Base-by-base conservation (phyloP, 2,797 vertebrate species). In the Gorsachius magnificus region DNA sequence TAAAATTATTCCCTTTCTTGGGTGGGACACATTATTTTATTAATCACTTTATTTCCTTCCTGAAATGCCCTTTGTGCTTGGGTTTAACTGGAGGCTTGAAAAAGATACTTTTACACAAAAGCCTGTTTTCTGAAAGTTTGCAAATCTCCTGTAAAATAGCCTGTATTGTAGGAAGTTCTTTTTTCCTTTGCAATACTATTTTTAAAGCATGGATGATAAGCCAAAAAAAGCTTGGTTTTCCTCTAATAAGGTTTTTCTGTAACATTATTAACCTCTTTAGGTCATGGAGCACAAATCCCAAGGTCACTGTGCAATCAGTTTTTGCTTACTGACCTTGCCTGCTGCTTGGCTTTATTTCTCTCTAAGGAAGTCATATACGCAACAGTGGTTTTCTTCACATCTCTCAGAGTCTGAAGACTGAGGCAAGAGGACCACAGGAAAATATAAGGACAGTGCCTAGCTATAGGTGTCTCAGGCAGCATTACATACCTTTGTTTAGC, bases 231-330 rank as follows among this genome's bases (percentile, higher is more conserved):
- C 38, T 89, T 94, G 87, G 26, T 93, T 92, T 93, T 91, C 66
- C 35, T 88, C 48, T 78, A 88, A 36, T 86, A 93, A 91, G 60
- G 89, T 61, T 91, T 89, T 95, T 92, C 61, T 72, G 54, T 72
- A 75, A 83, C 79, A 14, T 92, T 91, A 76, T 96, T 95, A 92
- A 86, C 87, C 72, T 95, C 96, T 90, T 82, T 58, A 78, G 94
- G 94, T 83, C 71, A 93, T 36, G 78, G 54, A 95, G 77, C 85
- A 95, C 87, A 90, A 87, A 90, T 79, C 63, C 94, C 94, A 96
- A 96, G 95, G 96, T 97, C 93, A 93, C 76, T 61, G 46, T 35
- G 13, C 77, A 84, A 87, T 82, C 80, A 57, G 82, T 64, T 89
- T 83, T 96, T 91, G 87, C 56, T 90, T 87, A 36, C 74, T 90